Percentiles rank a stretch among this genome's conserved stretches.
Evolutionary conservation across 2,888 invertebrate species (phyloP).

Genomic region (Callyntrura sp.): DNA sequence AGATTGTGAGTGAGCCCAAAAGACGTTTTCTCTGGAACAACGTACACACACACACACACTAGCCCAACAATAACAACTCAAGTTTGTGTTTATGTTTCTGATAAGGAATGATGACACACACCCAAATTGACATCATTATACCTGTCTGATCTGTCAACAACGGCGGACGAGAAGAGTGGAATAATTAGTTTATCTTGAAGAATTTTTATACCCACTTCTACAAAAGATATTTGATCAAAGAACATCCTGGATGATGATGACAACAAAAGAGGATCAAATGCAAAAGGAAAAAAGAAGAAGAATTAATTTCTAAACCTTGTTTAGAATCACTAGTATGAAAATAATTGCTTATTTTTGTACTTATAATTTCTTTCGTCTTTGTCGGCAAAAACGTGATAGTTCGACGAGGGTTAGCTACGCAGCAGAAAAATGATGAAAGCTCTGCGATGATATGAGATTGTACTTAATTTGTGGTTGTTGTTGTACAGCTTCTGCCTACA

Average conservation of each 20-base stretch:
- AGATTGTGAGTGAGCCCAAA: neutral
- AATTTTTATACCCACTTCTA: constrained; percentile 24
- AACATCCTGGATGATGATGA: constrained; percentile 45
- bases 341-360: constrained; percentile 58
- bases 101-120: constrained; percentile 47
- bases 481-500: constrained; percentile 5
- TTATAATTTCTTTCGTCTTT: constrained; percentile 45
- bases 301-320: constrained; percentile 58
- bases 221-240: constrained; percentile 48
- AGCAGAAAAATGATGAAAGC: constrained; percentile 5
- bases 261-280: neutral
- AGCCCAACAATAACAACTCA: neutral
- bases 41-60: neutral
- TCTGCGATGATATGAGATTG: neutral
- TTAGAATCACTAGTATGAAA: constrained; percentile 42
- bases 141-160: constrained; percentile 67
- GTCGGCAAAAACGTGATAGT: constrained; percentile 22
- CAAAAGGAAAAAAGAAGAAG: constrained; percentile 14
- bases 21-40: neutral
- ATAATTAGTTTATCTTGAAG: constrained; percentile 66
- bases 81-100: neutral
- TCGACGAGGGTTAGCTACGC: neutral
- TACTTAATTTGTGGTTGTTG: neutral
- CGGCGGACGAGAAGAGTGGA: constrained; percentile 44
- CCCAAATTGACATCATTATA: constrained; percentile 66